These are phyloP conservation scores for Hemiscyllium ocellatum DNA, from an alignment of 2,113 vertebrate species.

Conservation along the genomic window DNA sequence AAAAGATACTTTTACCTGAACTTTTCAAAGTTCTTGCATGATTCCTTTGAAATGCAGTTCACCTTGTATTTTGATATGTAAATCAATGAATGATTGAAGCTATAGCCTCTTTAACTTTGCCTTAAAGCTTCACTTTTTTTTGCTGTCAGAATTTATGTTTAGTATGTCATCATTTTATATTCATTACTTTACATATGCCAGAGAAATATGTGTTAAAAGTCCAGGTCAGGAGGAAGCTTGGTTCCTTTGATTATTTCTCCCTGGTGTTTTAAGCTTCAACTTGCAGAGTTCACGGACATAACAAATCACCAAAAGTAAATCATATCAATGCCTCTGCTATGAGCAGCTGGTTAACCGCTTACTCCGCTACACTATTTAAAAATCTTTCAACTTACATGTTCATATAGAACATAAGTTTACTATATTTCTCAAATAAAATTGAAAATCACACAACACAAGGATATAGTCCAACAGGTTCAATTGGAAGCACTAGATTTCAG, in stretches of 20 bases:
- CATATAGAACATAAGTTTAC: slow-evolving; percentile 42
- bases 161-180: slow-evolving; percentile 68
- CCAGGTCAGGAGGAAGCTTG: slow-evolving; percentile 56
- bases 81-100: slow-evolving; percentile 54
- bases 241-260: slow-evolving; percentile 58
- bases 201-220: slow-evolving; percentile 65
- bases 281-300: slow-evolving; percentile 55
- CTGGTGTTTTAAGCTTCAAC: slow-evolving; percentile 55
- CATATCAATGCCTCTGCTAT: slow-evolving; percentile 46
- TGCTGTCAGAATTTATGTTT: slow-evolving; percentile 65
- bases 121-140: slow-evolving; percentile 56
- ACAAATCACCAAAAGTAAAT: slow-evolving; percentile 50
- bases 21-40: slow-evolving; percentile 3
- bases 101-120: slow-evolving; percentile 60
- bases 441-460: no score
- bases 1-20: slow-evolving; percentile 26
- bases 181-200: slow-evolving; percentile 68
- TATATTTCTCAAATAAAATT: slow-evolving; percentile 49
- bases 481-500: no score
- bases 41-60: slow-evolving; percentile 43
- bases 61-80: slow-evolving; percentile 55
- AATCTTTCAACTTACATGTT: slow-evolving; percentile 11
- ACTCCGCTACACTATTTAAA: background rate
- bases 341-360: slow-evolving; percentile 40
- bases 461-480: no score